Percentiles rank a stretch among this genome's conserved stretches.
These are phyloP conservation scores for Microtus montanus DNA, from an alignment of 2,113 vertebrate genomes.

Conservation along the genomic window DNA sequence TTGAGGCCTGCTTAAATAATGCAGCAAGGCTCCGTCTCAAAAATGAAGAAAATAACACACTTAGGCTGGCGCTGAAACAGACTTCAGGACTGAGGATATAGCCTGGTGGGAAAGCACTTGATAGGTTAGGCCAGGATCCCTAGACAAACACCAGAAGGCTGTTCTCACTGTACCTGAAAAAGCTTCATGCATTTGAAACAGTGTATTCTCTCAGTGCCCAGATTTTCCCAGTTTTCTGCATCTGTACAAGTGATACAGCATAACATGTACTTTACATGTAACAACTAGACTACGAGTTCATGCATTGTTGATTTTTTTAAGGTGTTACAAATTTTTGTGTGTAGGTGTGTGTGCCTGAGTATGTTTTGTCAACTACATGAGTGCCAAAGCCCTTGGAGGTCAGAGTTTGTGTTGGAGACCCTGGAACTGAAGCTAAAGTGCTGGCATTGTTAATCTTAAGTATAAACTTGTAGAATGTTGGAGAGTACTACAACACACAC, in stretches of 20 bases:
- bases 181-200: background rate
- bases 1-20: background rate
- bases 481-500: background rate
- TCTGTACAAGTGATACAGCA: background rate
- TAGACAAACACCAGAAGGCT: background rate
- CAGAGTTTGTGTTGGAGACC: background rate
- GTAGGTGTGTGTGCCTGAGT: background rate
- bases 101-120: background rate
- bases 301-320: background rate
- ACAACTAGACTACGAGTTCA: background rate
- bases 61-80: background rate
- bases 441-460: background rate
- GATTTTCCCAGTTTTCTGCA: background rate
- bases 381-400: background rate
- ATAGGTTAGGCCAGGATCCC: background rate
- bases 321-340: background rate
- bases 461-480: conserved; percentile 21
- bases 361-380: background rate
- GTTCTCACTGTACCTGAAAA: background rate
- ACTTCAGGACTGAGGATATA: background rate
- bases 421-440: background rate
- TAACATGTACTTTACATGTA: background rate
- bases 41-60: background rate
- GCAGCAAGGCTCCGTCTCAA: background rate
- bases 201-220: background rate